Conservation (phyloP, 2,888 invertebrate species). For the Hirtodrosophila duncani region DNA sequence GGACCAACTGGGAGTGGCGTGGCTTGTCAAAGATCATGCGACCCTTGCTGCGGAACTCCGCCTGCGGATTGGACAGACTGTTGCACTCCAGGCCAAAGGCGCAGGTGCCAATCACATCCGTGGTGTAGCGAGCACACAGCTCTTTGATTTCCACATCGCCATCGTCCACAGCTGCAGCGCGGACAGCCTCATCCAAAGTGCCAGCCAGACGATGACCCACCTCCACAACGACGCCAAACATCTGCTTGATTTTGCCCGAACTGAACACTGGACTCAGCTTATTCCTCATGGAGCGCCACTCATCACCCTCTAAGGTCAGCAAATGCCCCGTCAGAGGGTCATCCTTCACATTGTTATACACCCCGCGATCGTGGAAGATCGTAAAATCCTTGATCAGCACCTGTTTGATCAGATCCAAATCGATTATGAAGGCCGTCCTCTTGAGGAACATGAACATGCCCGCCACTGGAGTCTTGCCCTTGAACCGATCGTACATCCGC, state of each 20-base stretch:
- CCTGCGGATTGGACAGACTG: conserved; percentile 75
- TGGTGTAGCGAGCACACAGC: conserved; percentile 78
- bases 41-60: conserved; percentile 68
- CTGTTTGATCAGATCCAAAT: conserved; percentile 73
- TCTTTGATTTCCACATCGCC: conserved; percentile 78
- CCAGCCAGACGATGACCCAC: conserved; percentile 33
- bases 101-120: conserved; percentile 79
- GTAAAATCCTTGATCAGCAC: conserved; percentile 76
- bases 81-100: conserved; percentile 80
- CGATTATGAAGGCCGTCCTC: conserved; percentile 46
- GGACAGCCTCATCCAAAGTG: conserved; percentile 13
- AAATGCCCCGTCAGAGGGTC: conserved; percentile 76
- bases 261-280: conserved; percentile 79
- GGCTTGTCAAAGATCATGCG: conserved; percentile 52
- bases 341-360: conserved; percentile 60
- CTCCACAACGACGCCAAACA: conserved; percentile 69
- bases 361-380: conserved; percentile 73
- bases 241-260: conserved; percentile 79
- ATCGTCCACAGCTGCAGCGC: conserved; percentile 4
- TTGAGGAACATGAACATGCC: conserved; percentile 62
- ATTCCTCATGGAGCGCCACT: conserved; percentile 78
- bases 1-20: conserved; percentile 38
- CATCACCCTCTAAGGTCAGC: conserved; percentile 73
- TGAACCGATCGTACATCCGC: conserved; percentile 56
- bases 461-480: conserved; percentile 47